Evolutionary conservation across 1,140 invertebrate species (phyloP).

Genomic region (Tetraneura akinire): DNA sequence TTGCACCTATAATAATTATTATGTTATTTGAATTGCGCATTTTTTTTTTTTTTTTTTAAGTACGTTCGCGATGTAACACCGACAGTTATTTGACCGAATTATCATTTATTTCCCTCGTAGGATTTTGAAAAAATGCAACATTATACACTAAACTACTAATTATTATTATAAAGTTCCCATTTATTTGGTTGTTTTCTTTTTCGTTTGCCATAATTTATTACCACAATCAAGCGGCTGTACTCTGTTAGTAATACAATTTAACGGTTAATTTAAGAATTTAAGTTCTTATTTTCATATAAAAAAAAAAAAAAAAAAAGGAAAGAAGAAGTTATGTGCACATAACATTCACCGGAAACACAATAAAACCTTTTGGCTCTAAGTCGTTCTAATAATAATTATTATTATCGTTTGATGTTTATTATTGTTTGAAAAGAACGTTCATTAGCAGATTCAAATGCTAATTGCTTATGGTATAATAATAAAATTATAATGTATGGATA

Average conservation of each 20-base stretch:
- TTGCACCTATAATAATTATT: no score
- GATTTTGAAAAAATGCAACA: no score
- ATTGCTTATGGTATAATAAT: no score
- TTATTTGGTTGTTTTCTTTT: neutral
- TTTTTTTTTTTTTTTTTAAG: no score
- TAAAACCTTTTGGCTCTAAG: no score
- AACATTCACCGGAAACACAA: neutral
- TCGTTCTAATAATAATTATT: no score
- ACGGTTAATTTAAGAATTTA: neutral
- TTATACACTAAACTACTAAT: neutral
- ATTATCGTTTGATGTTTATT: conserved; percentile 4
- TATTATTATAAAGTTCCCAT: neutral
- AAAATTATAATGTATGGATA: no score
- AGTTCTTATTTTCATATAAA: neutral
- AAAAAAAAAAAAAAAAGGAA: no score
- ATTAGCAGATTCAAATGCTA: no score
- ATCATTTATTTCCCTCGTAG: neutral
- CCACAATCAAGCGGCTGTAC: neutral
- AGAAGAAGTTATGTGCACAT: neutral
- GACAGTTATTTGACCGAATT: neutral
- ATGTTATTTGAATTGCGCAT: no score
- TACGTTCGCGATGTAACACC: no score
- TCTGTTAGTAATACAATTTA: neutral
- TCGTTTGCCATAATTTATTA: neutral
- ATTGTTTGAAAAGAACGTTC: neutral